Base-by-base conservation (phyloP, 1,140 invertebrate species). In the Papilio aristodemus region DNA sequence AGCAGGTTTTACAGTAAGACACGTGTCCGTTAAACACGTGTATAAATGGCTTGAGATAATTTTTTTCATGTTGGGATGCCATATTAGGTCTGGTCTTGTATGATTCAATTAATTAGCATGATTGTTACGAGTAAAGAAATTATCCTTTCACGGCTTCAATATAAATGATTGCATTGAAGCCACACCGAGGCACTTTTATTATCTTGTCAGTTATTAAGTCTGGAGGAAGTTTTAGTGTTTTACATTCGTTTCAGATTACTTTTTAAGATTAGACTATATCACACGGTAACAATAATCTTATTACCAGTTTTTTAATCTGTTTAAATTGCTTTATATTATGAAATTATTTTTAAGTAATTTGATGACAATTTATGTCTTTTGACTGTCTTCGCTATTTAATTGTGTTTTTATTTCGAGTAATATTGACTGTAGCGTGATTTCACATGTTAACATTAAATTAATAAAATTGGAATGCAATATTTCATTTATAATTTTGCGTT, bases 101-200 rank as follows among this genome's bases (percentile, higher is more conserved):
- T 54, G 46, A 25, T 54, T 54, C 46, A 54, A 54, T 54, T 54
- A 54, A 54, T 54, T 54, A 46, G 22, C 19, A 25, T 54, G 19
- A 54, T 54, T 54, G 46, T 25, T 43, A 10, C 46, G 46, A 17
- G 19, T 54, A 54, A 25, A 54, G 46, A 54, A 54, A 54, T 54
- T 54, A 54, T 54, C 46, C 11, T 10, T 54, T 54, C 46, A 54
- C 46, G 46, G 46, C 46, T 54, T 54, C 46, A 25, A 11, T 39
- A 39, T 46, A 46, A 54, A 22, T 22, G 17, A 54, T 54, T 54
- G 19, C 46, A 54, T 54, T 54, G 43, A 46, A 46, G 43, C 43
- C 43, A 46, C 17, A 46, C 14, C 43, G 43, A 17, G 19, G 43
- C 17, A 19, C 14, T 14, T 2, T 46, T 17, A 17, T 19, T 46